These are phyloP conservation scores for Entomyzon cyanotis DNA, from an alignment of 2,113 vertebrate species.

Conservation along the genomic window DNA sequence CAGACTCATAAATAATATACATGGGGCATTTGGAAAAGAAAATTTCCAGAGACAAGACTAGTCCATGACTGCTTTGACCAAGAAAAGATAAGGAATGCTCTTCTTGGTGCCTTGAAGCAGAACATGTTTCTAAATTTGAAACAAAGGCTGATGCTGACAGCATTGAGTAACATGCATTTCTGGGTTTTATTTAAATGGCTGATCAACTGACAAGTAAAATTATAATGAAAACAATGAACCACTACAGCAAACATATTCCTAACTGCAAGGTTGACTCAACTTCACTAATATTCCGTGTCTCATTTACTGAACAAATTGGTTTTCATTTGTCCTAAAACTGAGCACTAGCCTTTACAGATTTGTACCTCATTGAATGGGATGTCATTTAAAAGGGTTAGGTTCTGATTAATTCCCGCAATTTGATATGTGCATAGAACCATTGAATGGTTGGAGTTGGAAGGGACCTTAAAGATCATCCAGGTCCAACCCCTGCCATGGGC, in stretches of 20 bases:
- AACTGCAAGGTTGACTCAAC: not conserved
- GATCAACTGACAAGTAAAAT: not conserved
- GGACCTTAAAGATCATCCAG: not conserved
- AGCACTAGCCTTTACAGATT: not conserved
- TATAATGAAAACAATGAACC: constrained; percentile 21
- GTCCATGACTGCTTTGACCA: not conserved
- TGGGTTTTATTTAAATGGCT: constrained; percentile 41
- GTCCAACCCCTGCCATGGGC: not conserved
- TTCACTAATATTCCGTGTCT: not conserved
- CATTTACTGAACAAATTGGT: not conserved
- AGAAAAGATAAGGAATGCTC: constrained; percentile 1
- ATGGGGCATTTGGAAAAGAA: not conserved
- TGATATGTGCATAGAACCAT: not conserved
- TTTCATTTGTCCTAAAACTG: not conserved
- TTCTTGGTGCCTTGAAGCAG: not conserved
- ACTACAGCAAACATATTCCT: not conserved
- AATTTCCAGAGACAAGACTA: constrained; percentile 23
- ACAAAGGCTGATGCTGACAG: constrained; percentile 30
- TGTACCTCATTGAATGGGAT: not conserved
- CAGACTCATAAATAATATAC: not conserved
- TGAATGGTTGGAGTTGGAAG: not conserved
- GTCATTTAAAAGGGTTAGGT: not conserved
- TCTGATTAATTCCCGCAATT: not conserved
- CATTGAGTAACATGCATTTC: not conserved
- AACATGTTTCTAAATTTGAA: constrained; percentile 29